Percentiles rank a stretch among this genome's conserved stretches.
Evolutionary conservation across 30 jellyfish, hydroid and myxozoan genomes (phyloP).

Genomic region (Cassiopea andromeda): DNA sequence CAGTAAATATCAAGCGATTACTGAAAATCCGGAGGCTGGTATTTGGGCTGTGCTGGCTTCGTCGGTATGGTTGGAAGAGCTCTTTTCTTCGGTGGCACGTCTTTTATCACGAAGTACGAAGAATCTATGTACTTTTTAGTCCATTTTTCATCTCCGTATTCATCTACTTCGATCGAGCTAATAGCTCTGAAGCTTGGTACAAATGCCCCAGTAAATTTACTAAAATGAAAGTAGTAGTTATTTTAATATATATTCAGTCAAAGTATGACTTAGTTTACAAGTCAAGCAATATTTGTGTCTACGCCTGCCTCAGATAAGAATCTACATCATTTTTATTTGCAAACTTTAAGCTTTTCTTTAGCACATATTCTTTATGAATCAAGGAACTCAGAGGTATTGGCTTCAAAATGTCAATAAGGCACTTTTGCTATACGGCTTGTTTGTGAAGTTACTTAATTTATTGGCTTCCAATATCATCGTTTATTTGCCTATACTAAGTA

Average conservation of each 20-base stretch:
- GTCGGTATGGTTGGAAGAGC: constrained; percentile 96
- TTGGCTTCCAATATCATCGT: no score
- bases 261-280: neutral
- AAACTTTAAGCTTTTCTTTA: no score
- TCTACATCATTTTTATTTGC: no score
- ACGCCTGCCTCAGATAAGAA: no score
- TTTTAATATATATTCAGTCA: no score
- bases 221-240: constrained; percentile 3
- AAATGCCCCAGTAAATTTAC: constrained; percentile 96
- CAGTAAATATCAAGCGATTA: neutral
- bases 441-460: no score
- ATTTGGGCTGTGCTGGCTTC: constrained; percentile 82
- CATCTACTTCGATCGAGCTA: constrained; percentile 83
- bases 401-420: no score
- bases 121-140: constrained; percentile 87
- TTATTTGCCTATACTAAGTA: no score
- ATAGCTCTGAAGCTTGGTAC: constrained; percentile 81
- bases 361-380: no score
- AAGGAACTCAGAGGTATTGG: no score
- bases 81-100: constrained; percentile 97
- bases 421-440: no score
- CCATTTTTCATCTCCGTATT: constrained; percentile 94
- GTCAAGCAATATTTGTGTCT: no score
- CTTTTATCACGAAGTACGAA: constrained; percentile 85
- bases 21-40: constrained; percentile 98